Evolutionary conservation across 2,797 vertebrate species (phyloP).

Genomic region (Pyrocephalus nanus): DNA sequence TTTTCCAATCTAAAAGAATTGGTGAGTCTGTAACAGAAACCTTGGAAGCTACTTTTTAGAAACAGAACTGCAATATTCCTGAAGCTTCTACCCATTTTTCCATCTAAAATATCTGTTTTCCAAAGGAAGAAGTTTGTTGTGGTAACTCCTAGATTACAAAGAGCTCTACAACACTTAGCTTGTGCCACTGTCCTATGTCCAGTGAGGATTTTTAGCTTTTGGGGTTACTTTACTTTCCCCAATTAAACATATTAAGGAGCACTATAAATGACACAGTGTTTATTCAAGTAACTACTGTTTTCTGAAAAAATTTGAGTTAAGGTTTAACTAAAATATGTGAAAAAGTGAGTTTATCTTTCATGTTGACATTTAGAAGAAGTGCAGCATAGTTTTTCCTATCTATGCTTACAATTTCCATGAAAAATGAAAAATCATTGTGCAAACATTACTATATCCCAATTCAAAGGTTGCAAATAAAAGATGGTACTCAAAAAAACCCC

Average conservation of each 20-base stretch:
- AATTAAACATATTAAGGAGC: neutral
- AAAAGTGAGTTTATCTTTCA: slow-evolving; percentile 12
- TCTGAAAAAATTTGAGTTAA: neutral
- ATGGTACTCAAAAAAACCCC: neutral
- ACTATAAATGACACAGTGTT: neutral
- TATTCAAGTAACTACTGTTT: neutral
- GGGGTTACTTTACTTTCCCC: neutral
- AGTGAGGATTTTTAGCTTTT: neutral
- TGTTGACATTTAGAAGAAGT: neutral
- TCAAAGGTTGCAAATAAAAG: neutral
- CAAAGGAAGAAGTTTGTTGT: neutral
- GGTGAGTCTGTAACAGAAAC: neutral
- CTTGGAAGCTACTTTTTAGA: neutral
- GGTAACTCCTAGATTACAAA: neutral
- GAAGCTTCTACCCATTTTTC: neutral
- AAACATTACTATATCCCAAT: neutral
- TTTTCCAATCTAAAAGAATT: neutral
- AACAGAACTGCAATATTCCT: neutral
- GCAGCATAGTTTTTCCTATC: neutral
- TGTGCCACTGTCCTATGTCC: neutral
- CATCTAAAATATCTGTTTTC: neutral
- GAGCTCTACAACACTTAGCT: neutral
- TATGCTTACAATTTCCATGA: neutral
- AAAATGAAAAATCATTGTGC: neutral
- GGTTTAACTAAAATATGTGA: neutral